Conservation (phyloP, 2,797 vertebrate species). For the Graptemys geographica region DNA sequence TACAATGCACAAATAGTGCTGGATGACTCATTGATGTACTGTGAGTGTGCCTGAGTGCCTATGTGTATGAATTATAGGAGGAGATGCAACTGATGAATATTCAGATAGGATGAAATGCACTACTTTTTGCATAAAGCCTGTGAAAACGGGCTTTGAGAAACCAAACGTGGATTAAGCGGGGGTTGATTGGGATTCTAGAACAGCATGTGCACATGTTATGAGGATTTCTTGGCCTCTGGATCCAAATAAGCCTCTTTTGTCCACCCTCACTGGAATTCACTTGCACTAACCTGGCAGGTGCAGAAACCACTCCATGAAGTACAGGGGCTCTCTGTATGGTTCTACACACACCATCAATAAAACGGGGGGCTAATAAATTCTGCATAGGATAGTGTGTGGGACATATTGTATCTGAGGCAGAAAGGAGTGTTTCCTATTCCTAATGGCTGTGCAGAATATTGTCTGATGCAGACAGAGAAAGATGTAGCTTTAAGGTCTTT, state of each 20-base stretch:
- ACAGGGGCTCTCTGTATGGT: neutral
- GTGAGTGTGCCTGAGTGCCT: neutral
- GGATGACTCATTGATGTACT: rapidly evolving
- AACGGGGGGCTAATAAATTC: neutral
- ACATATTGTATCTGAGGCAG: neutral
- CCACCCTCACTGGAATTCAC: neutral
- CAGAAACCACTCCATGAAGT: rapidly evolving
- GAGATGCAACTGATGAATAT: neutral
- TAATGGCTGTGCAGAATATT: neutral
- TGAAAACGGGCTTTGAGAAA: neutral
- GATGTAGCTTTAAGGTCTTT: neutral
- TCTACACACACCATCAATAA: neutral
- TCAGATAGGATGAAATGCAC: neutral
- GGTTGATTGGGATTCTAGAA: neutral
- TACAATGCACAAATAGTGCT: neutral
- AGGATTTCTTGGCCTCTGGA: neutral
- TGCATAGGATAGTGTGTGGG: neutral
- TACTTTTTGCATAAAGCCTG: neutral
- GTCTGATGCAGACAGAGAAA: neutral
- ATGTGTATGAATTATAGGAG: rapidly evolving
- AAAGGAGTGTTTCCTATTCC: neutral
- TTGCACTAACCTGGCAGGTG: rapidly evolving
- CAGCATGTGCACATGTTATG: neutral
- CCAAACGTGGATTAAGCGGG: neutral
- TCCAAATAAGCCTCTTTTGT: neutral